phyloP scores from a whole-genome alignment of 2,797 vertebrate species.

The Siniperca scherzeri region DNA sequence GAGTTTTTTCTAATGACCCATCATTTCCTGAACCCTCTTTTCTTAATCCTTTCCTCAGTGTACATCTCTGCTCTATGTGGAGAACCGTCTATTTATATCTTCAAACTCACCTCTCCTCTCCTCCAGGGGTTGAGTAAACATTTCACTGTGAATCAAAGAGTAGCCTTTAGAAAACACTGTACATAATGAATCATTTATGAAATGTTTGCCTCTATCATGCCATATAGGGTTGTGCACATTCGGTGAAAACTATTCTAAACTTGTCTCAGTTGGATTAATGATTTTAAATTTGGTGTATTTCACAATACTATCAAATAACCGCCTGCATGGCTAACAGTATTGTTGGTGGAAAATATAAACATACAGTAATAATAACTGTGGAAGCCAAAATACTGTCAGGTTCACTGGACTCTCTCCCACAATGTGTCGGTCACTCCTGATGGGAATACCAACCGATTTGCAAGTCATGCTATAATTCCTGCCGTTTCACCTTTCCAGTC shows the following conservation, averaged over 20 bases:
- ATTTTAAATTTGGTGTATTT: constrained; percentile 10
- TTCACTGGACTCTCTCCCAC: constrained; percentile 20
- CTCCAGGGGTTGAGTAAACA: constrained; percentile 34
- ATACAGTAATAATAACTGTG: not conserved
- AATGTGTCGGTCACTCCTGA: constrained; percentile 27
- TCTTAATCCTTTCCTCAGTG: not conserved
- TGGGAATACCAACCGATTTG: constrained; percentile 67
- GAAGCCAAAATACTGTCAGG: constrained; percentile 8
- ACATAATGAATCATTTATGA: constrained; percentile 42
- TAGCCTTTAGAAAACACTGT: constrained; percentile 24
- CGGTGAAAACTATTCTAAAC: constrained; percentile 20
- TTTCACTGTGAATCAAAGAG: constrained; percentile 34
- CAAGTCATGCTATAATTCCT: constrained; percentile 70
- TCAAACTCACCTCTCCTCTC: not conserved
- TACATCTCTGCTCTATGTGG: not conserved
- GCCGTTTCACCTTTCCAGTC: constrained; percentile 56
- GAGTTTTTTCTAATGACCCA: constrained; percentile 49
- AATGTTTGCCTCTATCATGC: constrained; percentile 5
- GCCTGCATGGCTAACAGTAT: not conserved
- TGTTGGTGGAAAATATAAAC: constrained; percentile 17
- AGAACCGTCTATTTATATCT: constrained; percentile 15
- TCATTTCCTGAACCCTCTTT: constrained; percentile 8
- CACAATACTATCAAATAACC: not conserved
- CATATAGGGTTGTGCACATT: not conserved
- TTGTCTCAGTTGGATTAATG: constrained; percentile 10